phyloP scores from a whole-genome alignment of 1,140 invertebrate genomes.

The Drosophila kurseongensis region DNA sequence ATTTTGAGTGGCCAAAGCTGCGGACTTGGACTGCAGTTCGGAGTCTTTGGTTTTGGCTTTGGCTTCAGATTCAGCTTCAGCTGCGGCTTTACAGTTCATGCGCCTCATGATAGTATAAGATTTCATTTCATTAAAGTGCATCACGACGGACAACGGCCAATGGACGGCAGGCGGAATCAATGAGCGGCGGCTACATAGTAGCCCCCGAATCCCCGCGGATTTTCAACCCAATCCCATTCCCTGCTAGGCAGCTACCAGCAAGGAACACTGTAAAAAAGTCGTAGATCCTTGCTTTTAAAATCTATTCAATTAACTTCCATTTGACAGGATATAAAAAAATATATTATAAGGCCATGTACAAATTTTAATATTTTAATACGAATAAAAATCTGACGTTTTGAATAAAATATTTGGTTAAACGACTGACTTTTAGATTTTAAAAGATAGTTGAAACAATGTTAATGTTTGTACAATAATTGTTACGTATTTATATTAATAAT shows the following conservation, averaged over 20 bases:
- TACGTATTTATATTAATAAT: too few relatives aligned
- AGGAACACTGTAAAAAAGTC: conserved; percentile 12
- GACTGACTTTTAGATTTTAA: too few relatives aligned
- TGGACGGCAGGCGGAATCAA: conserved; percentile 72
- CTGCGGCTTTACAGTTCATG: conserved; percentile 59
- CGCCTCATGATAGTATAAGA: conserved; percentile 81
- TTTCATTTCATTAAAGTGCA: conserved; percentile 83
- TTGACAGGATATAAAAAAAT: too few relatives aligned
- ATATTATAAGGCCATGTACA: too few relatives aligned
- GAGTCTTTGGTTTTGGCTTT: conserved; percentile 31
- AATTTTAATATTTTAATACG: too few relatives aligned
- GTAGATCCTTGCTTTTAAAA: background rate
- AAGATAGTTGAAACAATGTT: too few relatives aligned
- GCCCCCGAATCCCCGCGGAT: conserved; percentile 2
- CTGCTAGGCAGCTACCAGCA: conserved; percentile 45
- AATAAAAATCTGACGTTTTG: too few relatives aligned
- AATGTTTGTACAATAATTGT: too few relatives aligned
- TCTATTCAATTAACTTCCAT: too few relatives aligned
- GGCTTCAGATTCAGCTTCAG: conserved; percentile 18
- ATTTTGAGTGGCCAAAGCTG: conserved; percentile 76
- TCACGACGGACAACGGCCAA: conserved; percentile 69
- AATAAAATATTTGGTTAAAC: too few relatives aligned
- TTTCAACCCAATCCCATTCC: conserved; percentile 28
- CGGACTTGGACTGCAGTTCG: conserved; percentile 34
- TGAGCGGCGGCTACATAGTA: conserved; percentile 68